phyloP scores from a whole-genome alignment of 2,797 vertebrate species.

The Pelodytes ibericus region DNA sequence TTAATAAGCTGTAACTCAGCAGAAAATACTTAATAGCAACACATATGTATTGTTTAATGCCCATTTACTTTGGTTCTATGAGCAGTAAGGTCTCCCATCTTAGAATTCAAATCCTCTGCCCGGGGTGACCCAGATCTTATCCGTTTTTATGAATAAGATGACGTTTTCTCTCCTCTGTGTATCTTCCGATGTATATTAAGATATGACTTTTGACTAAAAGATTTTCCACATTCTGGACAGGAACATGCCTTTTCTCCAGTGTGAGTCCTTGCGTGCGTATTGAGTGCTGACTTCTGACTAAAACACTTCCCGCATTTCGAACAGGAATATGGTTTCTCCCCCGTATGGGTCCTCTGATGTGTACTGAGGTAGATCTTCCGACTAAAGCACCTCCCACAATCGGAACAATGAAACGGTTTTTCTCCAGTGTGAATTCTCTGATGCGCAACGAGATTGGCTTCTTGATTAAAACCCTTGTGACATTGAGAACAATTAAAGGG shows the following conservation, averaged over 20 bases:
- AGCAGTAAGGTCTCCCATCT: no score
- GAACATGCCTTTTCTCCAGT: background rate
- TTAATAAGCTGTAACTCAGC: no score
- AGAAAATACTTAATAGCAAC: no score
- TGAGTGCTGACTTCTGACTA: background rate
- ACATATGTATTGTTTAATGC: no score
- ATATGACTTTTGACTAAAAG: background rate
- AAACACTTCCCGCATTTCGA: background rate
- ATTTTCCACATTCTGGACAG: background rate
- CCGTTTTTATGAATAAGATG: no score
- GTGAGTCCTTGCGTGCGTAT: background rate
- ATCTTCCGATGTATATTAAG: background rate
- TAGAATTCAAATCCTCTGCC: no score
- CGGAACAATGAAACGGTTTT: conserved; percentile 61
- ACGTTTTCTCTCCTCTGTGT: background rate
- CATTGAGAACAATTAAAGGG: conserved; percentile 60
- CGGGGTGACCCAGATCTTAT: no score
- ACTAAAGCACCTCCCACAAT: conserved; percentile 63
- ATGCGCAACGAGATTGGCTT: conserved; percentile 62
- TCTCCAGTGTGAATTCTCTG: conserved; percentile 63
- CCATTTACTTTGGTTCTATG: no score
- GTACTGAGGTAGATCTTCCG: conserved; percentile 61
- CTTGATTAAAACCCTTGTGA: conserved; percentile 62
- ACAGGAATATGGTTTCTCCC: conserved; percentile 59
- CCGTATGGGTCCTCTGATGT: conserved; percentile 61